Evolutionary conservation across 2,113 vertebrate genomes (phyloP).

Genomic region (Tachycineta bicolor): DNA sequence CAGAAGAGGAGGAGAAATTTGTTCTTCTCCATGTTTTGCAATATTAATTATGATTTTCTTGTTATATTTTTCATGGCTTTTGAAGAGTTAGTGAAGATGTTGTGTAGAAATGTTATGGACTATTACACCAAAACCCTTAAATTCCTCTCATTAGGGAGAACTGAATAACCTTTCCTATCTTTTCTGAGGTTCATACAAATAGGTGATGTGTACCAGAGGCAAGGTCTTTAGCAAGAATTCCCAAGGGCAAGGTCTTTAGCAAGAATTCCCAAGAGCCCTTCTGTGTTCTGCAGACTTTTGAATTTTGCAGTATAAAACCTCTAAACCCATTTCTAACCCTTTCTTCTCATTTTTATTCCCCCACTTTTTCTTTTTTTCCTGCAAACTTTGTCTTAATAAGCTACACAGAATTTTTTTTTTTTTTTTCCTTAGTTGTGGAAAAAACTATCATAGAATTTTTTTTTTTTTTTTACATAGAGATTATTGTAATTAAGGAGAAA

Average conservation of each 20-base stretch:
- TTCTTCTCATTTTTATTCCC: fast-evolving
- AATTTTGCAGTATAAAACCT: background rate
- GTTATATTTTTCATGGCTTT: conserved; percentile 17
- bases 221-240: background rate
- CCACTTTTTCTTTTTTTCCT: fast-evolving
- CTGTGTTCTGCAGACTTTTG: background rate
- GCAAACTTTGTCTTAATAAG: background rate
- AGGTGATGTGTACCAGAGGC: background rate
- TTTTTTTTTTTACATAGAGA: background rate
- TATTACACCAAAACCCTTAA: background rate
- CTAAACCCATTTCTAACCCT: background rate
- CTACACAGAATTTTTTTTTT: background rate
- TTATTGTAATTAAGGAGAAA: background rate
- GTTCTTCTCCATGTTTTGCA: background rate
- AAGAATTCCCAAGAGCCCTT: background rate
- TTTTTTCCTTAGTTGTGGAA: background rate
- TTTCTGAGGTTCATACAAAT: conserved; percentile 6
- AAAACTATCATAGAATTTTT: background rate
- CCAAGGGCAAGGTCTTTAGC: background rate
- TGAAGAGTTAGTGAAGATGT: conserved; percentile 17
- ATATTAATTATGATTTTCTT: conserved; percentile 1
- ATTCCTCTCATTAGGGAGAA: conserved; percentile 26
- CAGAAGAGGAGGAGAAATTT: background rate
- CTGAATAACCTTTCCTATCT: background rate
- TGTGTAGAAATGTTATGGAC: background rate